A percentile compares a stretch with the other conserved stretches of the same genome.
These are phyloP conservation scores for Tenrec ecaudatus DNA, from an alignment of 2,113 vertebrate genomes.

Conservation along the genomic window DNA sequence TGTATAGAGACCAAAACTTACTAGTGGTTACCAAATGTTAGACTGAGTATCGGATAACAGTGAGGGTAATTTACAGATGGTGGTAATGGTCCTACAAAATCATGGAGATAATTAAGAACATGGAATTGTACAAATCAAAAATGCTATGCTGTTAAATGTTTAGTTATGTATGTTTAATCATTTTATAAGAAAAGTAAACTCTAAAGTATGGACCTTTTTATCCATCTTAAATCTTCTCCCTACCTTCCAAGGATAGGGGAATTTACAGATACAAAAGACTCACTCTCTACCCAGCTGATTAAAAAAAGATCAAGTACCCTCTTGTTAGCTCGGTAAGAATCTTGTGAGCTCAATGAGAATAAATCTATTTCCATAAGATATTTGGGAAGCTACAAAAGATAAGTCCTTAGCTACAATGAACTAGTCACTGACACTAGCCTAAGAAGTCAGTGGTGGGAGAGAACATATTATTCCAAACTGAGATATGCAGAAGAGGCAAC, in stretches of 20 bases:
- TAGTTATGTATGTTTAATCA: no score
- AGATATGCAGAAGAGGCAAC: neutral
- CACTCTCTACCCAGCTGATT: neutral
- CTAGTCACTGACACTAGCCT: neutral
- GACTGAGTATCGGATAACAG: no score
- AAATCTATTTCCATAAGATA: neutral
- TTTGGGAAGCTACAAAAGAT: neutral
- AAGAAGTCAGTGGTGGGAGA: neutral
- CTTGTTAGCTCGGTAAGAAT: neutral
- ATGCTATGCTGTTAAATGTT: no score
- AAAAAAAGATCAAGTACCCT: neutral
- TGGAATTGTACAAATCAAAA: no score
- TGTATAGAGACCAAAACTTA: no score
- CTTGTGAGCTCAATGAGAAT: neutral
- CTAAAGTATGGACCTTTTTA: slow-evolving; percentile 6
- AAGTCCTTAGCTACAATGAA: neutral
- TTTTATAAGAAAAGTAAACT: neutral
- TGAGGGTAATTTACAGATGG: no score
- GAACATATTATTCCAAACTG: neutral
- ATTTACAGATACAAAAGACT: neutral
- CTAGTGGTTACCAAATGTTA: no score
- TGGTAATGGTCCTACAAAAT: no score
- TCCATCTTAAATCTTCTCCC: neutral
- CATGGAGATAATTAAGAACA: no score
- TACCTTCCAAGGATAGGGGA: neutral